Evolutionary conservation across 1,140 invertebrate species (phyloP).

Genomic region (Acromyrmex charruanus): DNA sequence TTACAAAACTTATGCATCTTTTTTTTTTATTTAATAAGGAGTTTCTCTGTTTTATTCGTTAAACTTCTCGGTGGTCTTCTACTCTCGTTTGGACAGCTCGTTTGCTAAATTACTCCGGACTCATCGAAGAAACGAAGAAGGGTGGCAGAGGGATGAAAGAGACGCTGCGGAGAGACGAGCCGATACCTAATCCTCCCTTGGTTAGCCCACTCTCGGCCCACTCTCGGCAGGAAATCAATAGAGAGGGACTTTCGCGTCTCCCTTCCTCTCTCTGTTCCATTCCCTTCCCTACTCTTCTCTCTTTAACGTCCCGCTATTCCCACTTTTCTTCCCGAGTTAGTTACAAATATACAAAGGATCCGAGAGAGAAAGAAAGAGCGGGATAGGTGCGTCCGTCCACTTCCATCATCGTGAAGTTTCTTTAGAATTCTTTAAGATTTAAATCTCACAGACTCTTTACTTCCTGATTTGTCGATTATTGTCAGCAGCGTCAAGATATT

Average conservation of each 20-base stretch:
- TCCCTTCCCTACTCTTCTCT: conserved; percentile 18
- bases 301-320: conserved; percentile 2
- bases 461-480: not conserved
- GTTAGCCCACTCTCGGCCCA: conserved; percentile 79
- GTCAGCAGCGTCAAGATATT: not conserved
- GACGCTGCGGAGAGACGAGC: conserved; percentile 58
- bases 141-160: conserved; percentile 23
- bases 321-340: conserved; percentile 22
- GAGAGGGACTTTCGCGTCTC: conserved; percentile 74
- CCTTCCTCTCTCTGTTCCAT: conserved; percentile 22
- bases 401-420: conserved; percentile 1
- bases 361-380: not conserved
- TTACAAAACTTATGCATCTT: not conserved
- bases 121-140: conserved; percentile 47
- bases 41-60: not conserved
- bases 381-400: not conserved
- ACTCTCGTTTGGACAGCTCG: conserved; percentile 40
- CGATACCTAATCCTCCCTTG: conserved; percentile 81
- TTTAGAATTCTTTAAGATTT: not conserved
- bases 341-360: conserved; percentile 7
- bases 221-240: conserved; percentile 84
- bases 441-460: too few species aligned
- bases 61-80: not conserved
- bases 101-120: conserved; percentile 63
- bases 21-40: not conserved